Evolutionary conservation across 2,113 vertebrate species (phyloP), one percentile per base, ranked within the genome.

Genomic region (Tragelaphus imberbis): DNA sequence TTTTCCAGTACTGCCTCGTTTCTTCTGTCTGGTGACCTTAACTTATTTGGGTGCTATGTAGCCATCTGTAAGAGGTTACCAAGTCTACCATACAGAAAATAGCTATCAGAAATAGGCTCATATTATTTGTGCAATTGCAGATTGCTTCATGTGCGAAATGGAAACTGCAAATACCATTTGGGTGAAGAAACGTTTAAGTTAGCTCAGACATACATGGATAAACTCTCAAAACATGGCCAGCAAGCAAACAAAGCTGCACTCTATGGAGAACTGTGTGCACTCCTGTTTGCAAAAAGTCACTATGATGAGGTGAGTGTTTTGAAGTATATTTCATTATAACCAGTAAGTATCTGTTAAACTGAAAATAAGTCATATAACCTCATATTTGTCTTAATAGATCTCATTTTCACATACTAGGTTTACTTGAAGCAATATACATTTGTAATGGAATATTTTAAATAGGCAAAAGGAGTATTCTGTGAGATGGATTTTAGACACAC

Each of bases 221-320:
- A 99, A 98, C 99, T 99, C 65, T 99, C 99, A 98, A 99, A 99
- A 98, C 99, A 99, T 0, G 99, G 99, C 91, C 99, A 99, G 97
- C 99, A 99, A 97, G 99, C 99, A 95, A 99, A 99, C 98, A 99
- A 99, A 98, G 99, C 99, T 0, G 99, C 99, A 2, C 99, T 99
- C 2, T 99, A 99, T 10, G 99, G 99, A 58, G 99, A 99, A 98
- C 98, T 99, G 0, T 99, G 99, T 80, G 99, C 99, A 2, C 99
- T 99, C 97, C 99, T 99, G 63, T 99, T 99, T 97, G 99, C 99
- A 98, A 99, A 99, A 99, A 99, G 99, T 98, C 99, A 99, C 98
- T 99, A 99, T 33, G 99, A 99, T 84, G 99, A 99, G 99, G 99
- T 99, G 96, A 98, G 98, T 96, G 27, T 93, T 63, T 25, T 85